Conservation (phyloP, 1,140 invertebrate genomes). For the Leucophenga varia region DNA sequence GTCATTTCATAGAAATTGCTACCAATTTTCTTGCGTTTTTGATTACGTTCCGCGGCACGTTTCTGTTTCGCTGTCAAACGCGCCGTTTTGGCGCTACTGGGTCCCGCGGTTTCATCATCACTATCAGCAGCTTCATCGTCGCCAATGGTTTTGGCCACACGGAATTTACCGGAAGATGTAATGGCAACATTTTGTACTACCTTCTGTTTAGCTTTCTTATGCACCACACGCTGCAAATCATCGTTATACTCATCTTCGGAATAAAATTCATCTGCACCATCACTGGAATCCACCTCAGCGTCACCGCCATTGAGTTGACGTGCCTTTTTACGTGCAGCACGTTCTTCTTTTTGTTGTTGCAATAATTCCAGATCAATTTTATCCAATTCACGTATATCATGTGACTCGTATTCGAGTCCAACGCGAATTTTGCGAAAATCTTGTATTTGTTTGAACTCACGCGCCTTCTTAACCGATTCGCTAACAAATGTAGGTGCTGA, state of each 20-base stretch:
- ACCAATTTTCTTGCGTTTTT: slow-evolving; percentile 83
- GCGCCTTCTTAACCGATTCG: slow-evolving; percentile 48
- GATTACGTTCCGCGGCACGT: slow-evolving; percentile 71
- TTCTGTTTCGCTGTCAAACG: slow-evolving; percentile 77
- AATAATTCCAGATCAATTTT: slow-evolving; percentile 60
- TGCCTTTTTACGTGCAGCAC: slow-evolving; percentile 46
- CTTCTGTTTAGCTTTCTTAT: slow-evolving; percentile 57
- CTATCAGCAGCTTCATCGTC: slow-evolving; percentile 47
- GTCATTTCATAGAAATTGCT: slow-evolving; percentile 90
- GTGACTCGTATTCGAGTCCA: slow-evolving; percentile 68
- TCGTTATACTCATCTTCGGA: slow-evolving; percentile 62
- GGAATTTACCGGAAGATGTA: slow-evolving; percentile 64
- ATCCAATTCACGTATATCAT: slow-evolving; percentile 65
- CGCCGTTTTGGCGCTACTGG: slow-evolving; percentile 29
- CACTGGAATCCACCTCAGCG: slow-evolving; percentile 54
- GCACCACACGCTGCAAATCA: slow-evolving; percentile 47
- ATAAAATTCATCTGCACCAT: slow-evolving; percentile 65
- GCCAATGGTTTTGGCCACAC: slow-evolving; percentile 39
- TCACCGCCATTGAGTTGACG: slow-evolving; percentile 37
- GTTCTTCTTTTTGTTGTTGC: slow-evolving; percentile 59
- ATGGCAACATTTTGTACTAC: slow-evolving; percentile 55
- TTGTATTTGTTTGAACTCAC: slow-evolving; percentile 61
- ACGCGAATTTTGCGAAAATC: slow-evolving; percentile 82
- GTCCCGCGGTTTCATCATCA: slow-evolving; percentile 51
- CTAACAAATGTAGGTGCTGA: slow-evolving; percentile 42